A percentile compares a stretch with the other conserved stretches of the same genome.
phyloP scores from a whole-genome alignment of 2,888 invertebrate genomes.

The Hetaerina titia region DNA sequence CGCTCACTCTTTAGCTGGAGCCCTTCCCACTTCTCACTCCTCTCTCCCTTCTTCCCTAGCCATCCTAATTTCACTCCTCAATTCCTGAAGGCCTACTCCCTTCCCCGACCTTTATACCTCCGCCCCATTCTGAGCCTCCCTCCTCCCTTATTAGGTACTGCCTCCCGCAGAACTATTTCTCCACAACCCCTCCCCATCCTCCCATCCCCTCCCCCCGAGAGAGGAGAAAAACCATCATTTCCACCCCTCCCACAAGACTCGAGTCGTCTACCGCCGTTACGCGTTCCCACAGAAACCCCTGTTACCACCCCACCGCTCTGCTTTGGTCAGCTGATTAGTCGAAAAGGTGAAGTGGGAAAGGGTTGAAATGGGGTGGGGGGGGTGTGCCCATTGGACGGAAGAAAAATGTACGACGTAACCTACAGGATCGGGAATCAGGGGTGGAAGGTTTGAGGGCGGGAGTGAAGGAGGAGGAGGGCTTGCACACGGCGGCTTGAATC shows the following conservation, averaged over 20 bases:
- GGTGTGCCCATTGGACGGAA: neutral
- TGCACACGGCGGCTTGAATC: neutral
- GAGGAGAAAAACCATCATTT: neutral
- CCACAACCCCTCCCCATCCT: neutral
- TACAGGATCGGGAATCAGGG: neutral
- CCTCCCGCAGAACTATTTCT: neutral
- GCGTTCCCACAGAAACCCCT: constrained; percentile 34
- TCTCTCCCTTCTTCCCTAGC: neutral
- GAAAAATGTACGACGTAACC: constrained; percentile 1
- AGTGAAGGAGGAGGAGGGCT: neutral
- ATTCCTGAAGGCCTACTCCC: neutral
- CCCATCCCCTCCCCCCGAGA: neutral
- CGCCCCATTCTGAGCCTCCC: neutral
- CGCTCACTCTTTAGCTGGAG: neutral
- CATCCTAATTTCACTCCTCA: neutral
- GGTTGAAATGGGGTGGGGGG: neutral
- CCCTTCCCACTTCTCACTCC: neutral
- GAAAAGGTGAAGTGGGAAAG: neutral
- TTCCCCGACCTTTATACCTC: neutral
- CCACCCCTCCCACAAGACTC: constrained; percentile 11
- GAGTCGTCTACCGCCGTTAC: constrained; percentile 40
- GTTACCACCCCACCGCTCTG: neutral
- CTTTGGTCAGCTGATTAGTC: constrained; percentile 46
- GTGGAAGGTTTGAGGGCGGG: neutral
- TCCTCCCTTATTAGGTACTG: neutral